phyloP scores from a whole-genome alignment of 2,888 invertebrate species.

The Drosophila ezoana region DNA sequence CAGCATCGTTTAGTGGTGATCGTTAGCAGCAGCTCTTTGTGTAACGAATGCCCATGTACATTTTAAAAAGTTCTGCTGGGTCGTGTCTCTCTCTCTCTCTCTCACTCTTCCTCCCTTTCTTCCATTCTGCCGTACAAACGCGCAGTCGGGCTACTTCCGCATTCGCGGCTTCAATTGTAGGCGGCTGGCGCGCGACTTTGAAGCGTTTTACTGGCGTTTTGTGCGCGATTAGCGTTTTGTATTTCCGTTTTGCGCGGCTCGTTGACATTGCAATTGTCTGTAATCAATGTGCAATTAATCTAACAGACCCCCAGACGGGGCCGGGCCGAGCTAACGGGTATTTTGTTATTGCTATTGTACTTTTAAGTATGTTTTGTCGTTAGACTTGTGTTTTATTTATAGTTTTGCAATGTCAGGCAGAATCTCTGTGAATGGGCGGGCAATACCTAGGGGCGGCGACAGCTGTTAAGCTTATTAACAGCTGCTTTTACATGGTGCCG shows the following conservation, averaged over 20 bases:
- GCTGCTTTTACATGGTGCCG: conserved; percentile 62
- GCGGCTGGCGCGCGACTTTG: conserved; percentile 53
- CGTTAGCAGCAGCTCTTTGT: not conserved
- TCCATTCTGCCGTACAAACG: not conserved
- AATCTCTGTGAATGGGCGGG: conserved; percentile 24
- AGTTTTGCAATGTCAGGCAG: conserved; percentile 68
- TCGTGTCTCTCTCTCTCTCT: not conserved
- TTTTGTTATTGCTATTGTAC: conserved; percentile 51
- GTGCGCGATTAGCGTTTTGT: conserved; percentile 50
- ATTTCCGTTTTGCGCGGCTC: conserved; percentile 66
- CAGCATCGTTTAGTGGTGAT: not conserved
- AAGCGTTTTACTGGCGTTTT: conserved; percentile 60
- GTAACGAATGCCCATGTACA: not conserved
- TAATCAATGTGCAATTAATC: conserved; percentile 79
- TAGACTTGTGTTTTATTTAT: conserved; percentile 62
- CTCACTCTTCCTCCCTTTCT: conserved; percentile 2
- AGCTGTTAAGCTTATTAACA: conserved; percentile 39
- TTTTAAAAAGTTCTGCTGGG: conserved; percentile 6
- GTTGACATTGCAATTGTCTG: conserved; percentile 74
- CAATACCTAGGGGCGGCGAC: conserved; percentile 25
- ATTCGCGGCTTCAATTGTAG: conserved; percentile 39
- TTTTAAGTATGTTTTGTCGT: conserved; percentile 48
- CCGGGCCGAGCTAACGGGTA: conserved; percentile 59
- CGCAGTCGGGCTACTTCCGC: conserved; percentile 46
- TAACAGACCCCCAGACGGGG: conserved; percentile 72